These are phyloP conservation scores for Colletes latitarsis DNA, from an alignment of 1,140 invertebrate genomes.

Conservation along the genomic window DNA sequence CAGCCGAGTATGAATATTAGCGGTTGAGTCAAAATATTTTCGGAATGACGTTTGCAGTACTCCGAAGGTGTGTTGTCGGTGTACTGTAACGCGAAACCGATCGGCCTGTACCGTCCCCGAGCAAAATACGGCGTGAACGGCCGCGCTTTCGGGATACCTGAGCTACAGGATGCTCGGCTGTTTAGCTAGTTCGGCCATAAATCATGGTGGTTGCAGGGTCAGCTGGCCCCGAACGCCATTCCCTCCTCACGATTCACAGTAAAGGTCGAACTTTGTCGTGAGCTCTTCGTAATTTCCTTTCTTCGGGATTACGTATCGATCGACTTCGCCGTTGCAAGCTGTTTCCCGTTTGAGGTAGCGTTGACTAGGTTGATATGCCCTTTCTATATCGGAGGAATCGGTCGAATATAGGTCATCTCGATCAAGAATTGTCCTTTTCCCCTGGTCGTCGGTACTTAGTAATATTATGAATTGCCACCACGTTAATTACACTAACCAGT, in stretches of 20 bases:
- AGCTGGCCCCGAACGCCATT: constrained; percentile 63
- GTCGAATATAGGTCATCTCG: no score
- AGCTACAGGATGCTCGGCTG: constrained; percentile 62
- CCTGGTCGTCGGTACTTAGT: no score
- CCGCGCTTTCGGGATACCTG: constrained; percentile 68
- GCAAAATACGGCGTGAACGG: constrained; percentile 65
- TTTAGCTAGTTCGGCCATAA: constrained; percentile 70
- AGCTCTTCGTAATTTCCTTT: constrained; percentile 55
- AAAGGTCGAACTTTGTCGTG: constrained; percentile 57
- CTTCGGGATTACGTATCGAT: constrained; percentile 28
- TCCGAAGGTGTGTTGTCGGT: constrained; percentile 6
- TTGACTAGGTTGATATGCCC: not conserved
- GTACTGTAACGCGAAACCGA: constrained; percentile 31
- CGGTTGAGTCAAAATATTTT: constrained; percentile 74
- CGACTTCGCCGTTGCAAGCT: not conserved
- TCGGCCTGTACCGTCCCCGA: constrained; percentile 21
- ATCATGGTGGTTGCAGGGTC: constrained; percentile 72
- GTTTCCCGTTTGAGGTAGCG: constrained; percentile 21
- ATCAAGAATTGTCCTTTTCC: no score
- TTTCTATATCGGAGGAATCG: not conserved
- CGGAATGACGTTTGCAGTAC: constrained; percentile 57
- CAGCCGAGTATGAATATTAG: constrained; percentile 49
- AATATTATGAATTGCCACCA: not conserved
- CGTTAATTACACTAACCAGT: constrained; percentile 14
- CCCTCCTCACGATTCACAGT: constrained; percentile 60